Evolutionary conservation across 2,113 vertebrate genomes (phyloP), one percentile per base, ranked within the genome.

Genomic region (Anseranas semipalmata): DNA sequence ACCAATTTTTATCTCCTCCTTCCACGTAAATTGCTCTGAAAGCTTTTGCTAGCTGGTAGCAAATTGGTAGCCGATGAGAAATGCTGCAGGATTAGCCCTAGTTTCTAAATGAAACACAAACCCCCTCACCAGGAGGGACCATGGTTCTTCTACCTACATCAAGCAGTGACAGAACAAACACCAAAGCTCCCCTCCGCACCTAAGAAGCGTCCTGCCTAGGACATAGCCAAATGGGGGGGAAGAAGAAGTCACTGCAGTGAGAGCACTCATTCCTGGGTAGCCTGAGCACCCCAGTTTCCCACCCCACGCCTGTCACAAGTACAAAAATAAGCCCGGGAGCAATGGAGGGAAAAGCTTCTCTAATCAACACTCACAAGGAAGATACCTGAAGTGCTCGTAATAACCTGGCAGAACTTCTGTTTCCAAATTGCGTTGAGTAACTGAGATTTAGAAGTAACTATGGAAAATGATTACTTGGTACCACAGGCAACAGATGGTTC

Each of bases 321-420:
- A 96, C 71, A 91, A 92, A 96, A 95, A 95, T 85, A 96, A 82
- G 27, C 30, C 78, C 70, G 32, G 50, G 30, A 78, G 53, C 89
- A 84, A 78, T 0, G 0, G 32, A 62, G 27, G 60, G 41, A 41
- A 83, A 95, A 94, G 90, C 66, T 91, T 87, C 87, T 68, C 78
- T 93, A 93, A 96, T 90, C 75, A 85, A 70, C 72, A 58, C 58
- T 82, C 88, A 60, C 1, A 87, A 72, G 82, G 84, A 93, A 91
- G 72, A 91, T 90, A 95, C 92, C 92, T 95, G 60, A 96, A 77
- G 80, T 68, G 53, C 62, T 91, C 12, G 0, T 90, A 91, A 96
- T 93, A 96, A 81, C 58, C 87, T 79, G 85, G 85, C 85, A 96
- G 67, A 95, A 96, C 37, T 95, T 96, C 60, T 91, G 66, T 83